Conservation (phyloP, 2,113 vertebrate genomes). For the Piprites chloris region DNA sequence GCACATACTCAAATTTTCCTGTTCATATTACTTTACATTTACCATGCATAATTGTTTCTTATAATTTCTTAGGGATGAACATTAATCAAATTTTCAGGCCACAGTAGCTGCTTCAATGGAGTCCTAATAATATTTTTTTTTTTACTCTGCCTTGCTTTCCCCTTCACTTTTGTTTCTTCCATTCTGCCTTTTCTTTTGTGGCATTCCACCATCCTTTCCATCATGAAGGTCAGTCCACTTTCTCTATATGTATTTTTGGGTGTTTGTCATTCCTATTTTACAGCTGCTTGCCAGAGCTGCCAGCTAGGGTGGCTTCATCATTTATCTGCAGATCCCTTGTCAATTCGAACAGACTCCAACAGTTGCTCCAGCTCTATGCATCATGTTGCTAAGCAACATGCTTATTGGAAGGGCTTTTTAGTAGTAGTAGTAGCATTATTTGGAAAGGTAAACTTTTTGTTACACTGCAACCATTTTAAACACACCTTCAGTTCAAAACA, state of each 20-base stretch:
- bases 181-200: neutral
- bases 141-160: neutral
- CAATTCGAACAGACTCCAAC: conserved; percentile 38
- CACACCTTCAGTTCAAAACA: conserved; percentile 30
- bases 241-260: neutral
- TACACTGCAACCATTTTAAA: conserved; percentile 20
- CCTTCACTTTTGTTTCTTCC: neutral
- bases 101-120: neutral
- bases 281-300: neutral
- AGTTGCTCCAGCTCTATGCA: conserved; percentile 13
- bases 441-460: conserved; percentile 45
- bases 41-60: neutral
- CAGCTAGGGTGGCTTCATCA: neutral
- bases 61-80: neutral
- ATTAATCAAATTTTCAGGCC: neutral
- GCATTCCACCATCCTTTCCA: neutral
- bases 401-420: conserved; percentile 41
- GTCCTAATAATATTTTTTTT: neutral
- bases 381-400: conserved; percentile 70
- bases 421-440: neutral
- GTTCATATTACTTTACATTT: neutral
- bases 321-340: conserved; percentile 30
- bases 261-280: neutral
- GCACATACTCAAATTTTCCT: neutral
- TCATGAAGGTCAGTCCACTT: neutral